Base-by-base conservation (phyloP, 2,888 invertebrate genomes). In the Eilema depressum region DNA sequence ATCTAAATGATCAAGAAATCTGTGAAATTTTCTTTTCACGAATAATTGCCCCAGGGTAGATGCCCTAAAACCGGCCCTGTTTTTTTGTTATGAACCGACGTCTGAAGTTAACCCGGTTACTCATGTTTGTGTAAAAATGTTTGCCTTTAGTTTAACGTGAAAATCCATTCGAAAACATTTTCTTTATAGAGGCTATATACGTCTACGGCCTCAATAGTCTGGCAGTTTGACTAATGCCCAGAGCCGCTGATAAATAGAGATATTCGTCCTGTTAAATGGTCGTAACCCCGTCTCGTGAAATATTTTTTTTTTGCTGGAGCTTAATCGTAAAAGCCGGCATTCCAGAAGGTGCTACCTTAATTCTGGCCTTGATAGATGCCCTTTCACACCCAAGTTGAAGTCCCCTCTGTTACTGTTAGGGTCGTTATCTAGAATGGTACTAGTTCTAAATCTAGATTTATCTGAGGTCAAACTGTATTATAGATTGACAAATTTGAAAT, bases 81-180 rank as follows among this genome's bases (percentile, higher is more conserved):
- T 53, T 53, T 53, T 53, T 8, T 53, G 20, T 53, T 47, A 47
- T n/a, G n/a, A 53, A 7, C 53, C 53, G 10, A 8, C 20, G 30
- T 33, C 30, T 61, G 60, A 17, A 20, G 56, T 60, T 71, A 80
- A 80, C 81, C 74, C 70, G 79, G 81, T 81, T 76, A 77, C 3
- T 47, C 65, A 59, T 80, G 72, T 80, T 80, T 78, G 65, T 66
- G 57, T 69, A 69, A 59, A 69, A 73, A 64, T 73, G 66, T 72
- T 71, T 71, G 61, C n/a, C 47, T 30, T 72, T 60, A 56, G 23
- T 66, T 60, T 63, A 30, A 60, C 28, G 69, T 64, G 37, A 63
- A 66, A 66, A 66, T 66, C 56, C 66, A 23, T 30, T 37, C 11
- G 57, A 64, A 69, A 61, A 64, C 41, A 63, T 64, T 60, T 64